Base-by-base conservation (phyloP, 2,888 invertebrate genomes). In the Agrypnus murinus region DNA sequence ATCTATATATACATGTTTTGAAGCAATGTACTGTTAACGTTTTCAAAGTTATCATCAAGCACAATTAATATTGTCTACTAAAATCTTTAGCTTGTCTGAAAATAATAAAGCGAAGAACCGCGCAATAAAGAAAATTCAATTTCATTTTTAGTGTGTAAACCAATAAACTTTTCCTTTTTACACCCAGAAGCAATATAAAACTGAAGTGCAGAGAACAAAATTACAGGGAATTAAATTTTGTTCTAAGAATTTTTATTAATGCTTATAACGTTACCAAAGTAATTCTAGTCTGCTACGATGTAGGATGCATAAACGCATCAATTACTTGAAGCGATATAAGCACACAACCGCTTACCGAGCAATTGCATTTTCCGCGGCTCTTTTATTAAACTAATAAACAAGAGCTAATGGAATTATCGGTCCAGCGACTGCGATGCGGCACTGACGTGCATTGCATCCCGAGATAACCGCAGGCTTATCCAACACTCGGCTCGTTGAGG, bases 331-430 rank as follows among this genome's bases (percentile, higher is more conserved):
- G 59, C 57, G 40, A 34, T 62, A 43, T 50, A 25, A 3, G 50
- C 59, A 50, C 48, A 66, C 66, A 43, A 15, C 59, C 71, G 69
- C 68, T 72, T 65, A 69, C 57, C 31, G 40, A 65, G 69, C 68
- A 73, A 71, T 71, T 68, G 71, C 73, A 71, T 71, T 73, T 73
- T 73, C 68, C 46, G 71, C 65, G 65, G 65, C 65, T 63, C 68
- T 71, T 73, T 68, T 73, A 71, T 69, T 73, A 71, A 73, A 73
- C 73, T 73, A 73, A 73, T 73, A 73, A 73, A 73, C 73, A 73
- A 73, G 65, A 48, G 36, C 60, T 71, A 73, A 73, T 73, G 71
- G 71, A 60, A 71, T 73, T 73, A 71, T 73, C 63, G 66, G 65
- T 66, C 58, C 62, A 38, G 64, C 69, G 59, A 38, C 65, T 66